Percentiles rank a stretch among this genome's conserved stretches.
These are phyloP conservation scores for Sphyrna mokarran DNA, from an alignment of 2,113 vertebrate species.

Conservation along the genomic window DNA sequence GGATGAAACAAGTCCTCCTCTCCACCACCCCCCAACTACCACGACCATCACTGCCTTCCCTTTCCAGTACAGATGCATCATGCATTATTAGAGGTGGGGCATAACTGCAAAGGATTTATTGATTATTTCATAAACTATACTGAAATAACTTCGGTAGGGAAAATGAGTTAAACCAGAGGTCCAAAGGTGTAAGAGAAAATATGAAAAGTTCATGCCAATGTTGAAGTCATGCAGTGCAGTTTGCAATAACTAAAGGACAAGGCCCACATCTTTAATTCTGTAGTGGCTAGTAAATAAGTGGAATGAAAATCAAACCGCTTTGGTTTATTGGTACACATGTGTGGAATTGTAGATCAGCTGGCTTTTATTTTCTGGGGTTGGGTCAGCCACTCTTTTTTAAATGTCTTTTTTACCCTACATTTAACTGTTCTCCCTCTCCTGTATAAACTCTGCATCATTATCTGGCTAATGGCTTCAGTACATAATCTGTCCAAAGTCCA, in stretches of 20 bases:
- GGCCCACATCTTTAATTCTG: conserved; percentile 31
- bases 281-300: conserved; percentile 19
- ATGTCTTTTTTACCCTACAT: neutral
- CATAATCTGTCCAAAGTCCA: neutral
- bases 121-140: conserved; percentile 33
- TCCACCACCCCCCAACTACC: neutral
- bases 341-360: conserved; percentile 32
- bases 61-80: neutral
- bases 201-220: conserved; percentile 19
- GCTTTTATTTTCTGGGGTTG: conserved; percentile 22
- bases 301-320: conserved; percentile 25
- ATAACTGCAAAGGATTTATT: conserved; percentile 21
- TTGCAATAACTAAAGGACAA: conserved; percentile 34
- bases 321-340: conserved; percentile 24
- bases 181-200: conserved; percentile 5
- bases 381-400: neutral
- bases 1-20: neutral
- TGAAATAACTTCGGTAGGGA: neutral
- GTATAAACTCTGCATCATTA: neutral
- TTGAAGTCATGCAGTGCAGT: conserved; percentile 22
- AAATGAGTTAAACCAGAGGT: conserved; percentile 14
- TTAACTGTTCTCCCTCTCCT: neutral
- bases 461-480: neutral
- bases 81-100: conserved; percentile 19
- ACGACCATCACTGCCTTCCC: neutral